Evolutionary conservation across 2,113 vertebrate species (phyloP), one percentile per base, ranked within the genome.

Genomic region (Capreolus pygargus): DNA sequence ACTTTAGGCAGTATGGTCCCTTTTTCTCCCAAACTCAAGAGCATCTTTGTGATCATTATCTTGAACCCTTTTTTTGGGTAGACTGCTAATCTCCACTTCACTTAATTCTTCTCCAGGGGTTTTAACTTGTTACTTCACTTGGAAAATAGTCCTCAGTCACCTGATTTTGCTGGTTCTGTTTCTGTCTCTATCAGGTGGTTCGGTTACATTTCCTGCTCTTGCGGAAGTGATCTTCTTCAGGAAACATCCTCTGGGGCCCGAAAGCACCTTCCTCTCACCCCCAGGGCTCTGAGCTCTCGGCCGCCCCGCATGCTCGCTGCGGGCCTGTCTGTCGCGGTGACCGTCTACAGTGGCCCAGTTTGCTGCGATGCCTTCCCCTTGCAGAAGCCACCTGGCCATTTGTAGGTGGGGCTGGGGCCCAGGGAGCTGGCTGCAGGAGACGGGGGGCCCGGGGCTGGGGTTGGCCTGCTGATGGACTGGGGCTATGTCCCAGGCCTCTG

Each of bases 281-380:
- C 76, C 43, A 5, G 76, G 16, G 47, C 3, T 10, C 27, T 16
- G 25, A 17, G 76, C 25, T 4, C 76, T 47, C 1, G 27, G 76
- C 16, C 0, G 14, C 43, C 74, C 43, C 15, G 45, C 14, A 0
- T 10, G 25, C 3, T 14, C 25, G 0, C 25, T 1, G 76, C 2
- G 7, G 43, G 7, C 76, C 25, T 1, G 43, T 3, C 36, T 7
- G 39, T 3, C 25, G 0, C 6, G 21, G 36, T 11, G 36, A 36
- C 36, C 67, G 1, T 28, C 43, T 17, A 2, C 43, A 2, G 43
- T 45, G 74, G 25, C 74, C 61, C n/a, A 4, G 7, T 16, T 15
- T 28, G 25, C 74, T 9, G 9, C 14, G 0, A 1, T 0, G 27
- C 43, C 43, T 17, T 16, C 14, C 27, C 16, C 76, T 16, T 17